Conservation (phyloP, 2,888 invertebrate species). For the Rhopalosiphum nymphaeae region DNA sequence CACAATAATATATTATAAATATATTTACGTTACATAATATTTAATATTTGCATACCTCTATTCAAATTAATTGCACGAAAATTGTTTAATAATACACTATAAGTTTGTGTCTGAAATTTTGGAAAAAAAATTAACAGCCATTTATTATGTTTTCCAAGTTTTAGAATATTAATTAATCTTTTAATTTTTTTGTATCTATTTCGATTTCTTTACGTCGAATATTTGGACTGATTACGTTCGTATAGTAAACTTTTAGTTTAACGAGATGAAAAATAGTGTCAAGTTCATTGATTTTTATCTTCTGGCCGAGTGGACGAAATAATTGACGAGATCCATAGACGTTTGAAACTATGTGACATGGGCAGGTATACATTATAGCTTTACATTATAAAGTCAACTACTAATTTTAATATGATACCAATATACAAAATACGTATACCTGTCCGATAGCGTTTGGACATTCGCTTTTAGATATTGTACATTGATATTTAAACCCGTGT, state of each 20-base stretch:
- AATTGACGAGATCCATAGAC: background rate
- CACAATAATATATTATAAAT: background rate
- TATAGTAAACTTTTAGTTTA: background rate
- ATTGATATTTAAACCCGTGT: background rate
- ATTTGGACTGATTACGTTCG: background rate
- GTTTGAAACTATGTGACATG: background rate
- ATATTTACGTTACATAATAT: background rate
- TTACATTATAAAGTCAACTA: background rate
- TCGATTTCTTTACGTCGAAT: background rate
- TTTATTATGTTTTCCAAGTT: background rate
- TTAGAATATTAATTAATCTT: background rate
- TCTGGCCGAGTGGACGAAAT: background rate
- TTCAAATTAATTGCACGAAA: background rate
- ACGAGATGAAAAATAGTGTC: background rate
- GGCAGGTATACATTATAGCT: background rate
- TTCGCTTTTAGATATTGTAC: background rate
- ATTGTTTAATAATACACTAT: background rate
- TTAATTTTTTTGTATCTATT: background rate
- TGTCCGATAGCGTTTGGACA: background rate
- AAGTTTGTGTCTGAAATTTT: background rate
- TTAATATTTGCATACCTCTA: background rate
- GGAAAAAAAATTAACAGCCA: background rate
- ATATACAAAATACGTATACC: background rate
- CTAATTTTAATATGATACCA: background rate
- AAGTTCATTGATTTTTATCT: background rate